These are phyloP conservation scores for Heliconius charithonia DNA, from an alignment of 2,888 invertebrate species.

Conservation along the genomic window DNA sequence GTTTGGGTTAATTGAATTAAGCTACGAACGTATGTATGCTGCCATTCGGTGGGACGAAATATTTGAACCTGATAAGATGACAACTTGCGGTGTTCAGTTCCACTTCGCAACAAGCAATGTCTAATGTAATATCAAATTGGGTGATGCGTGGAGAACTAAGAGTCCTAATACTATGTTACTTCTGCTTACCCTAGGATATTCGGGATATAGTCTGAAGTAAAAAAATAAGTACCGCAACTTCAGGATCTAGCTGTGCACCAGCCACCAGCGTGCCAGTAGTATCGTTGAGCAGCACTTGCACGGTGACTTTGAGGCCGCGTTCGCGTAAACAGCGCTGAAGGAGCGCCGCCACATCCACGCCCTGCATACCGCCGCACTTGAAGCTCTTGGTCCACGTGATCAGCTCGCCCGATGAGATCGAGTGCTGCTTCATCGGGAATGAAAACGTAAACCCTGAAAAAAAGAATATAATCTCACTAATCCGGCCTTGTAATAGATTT, in stretches of 20 bases:
- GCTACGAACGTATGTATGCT: too few species aligned
- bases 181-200: too few species aligned
- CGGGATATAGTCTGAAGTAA: too few species aligned
- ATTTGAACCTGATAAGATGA: neutral
- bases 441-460: constrained; percentile 91
- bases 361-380: constrained; percentile 87
- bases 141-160: neutral
- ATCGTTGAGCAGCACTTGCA: constrained; percentile 90
- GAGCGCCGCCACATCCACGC: constrained; percentile 87
- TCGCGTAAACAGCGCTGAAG: constrained; percentile 86
- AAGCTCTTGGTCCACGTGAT: constrained; percentile 94
- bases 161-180: neutral
- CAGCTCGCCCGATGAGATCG: constrained; percentile 88
- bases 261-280: constrained; percentile 89
- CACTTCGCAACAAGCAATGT: neutral
- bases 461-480: neutral
- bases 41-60: neutral
- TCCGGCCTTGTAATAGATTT: neutral
- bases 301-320: constrained; percentile 84
- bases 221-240: constrained; percentile 74
- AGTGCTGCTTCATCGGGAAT: constrained; percentile 91
- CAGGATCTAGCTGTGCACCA: constrained; percentile 86
- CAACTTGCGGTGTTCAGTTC: neutral
- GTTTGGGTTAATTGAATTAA: too few species aligned
- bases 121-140: too few species aligned